phyloP scores from a whole-genome alignment of 2,888 invertebrate species.

The Drosophila hamatofila region DNA sequence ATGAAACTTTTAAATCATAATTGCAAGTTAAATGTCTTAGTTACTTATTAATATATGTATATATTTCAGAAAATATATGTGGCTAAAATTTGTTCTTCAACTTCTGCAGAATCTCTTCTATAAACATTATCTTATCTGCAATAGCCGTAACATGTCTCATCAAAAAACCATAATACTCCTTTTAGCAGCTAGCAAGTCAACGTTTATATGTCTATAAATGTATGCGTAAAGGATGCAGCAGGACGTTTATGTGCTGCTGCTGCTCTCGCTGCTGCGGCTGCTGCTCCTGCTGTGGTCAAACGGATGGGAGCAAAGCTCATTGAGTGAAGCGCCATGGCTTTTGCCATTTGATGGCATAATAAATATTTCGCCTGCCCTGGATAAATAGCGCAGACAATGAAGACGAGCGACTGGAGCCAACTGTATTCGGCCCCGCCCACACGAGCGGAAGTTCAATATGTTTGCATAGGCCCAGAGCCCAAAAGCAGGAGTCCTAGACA shows the following conservation, averaged over 20 bases:
- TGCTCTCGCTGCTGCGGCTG: background rate
- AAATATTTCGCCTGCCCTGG: constrained; percentile 69
- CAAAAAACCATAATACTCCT: constrained; percentile 14
- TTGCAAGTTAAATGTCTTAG: no score
- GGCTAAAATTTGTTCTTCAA: background rate
- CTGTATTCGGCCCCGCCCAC: constrained; percentile 39
- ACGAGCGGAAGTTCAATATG: constrained; percentile 79
- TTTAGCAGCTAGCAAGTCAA: background rate
- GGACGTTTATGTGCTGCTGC: constrained; percentile 15
- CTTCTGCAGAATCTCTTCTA: background rate
- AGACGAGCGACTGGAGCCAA: constrained; percentile 40
- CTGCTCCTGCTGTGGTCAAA: constrained; percentile 21
- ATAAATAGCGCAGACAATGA: constrained; percentile 71
- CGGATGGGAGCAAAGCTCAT: constrained; percentile 37
- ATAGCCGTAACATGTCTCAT: constrained; percentile 1
- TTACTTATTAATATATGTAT: no score
- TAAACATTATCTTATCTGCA: background rate
- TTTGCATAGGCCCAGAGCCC: constrained; percentile 66
- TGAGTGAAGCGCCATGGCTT: constrained; percentile 60
- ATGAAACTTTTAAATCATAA: no score
- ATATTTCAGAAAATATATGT: no score
- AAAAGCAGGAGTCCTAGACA: constrained; percentile 26
- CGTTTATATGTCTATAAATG: constrained; percentile 6
- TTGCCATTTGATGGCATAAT: constrained; percentile 78
- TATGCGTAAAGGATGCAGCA: constrained; percentile 55